phyloP scores from a whole-genome alignment of 2,113 vertebrate genomes.

The Mobula birostris region DNA sequence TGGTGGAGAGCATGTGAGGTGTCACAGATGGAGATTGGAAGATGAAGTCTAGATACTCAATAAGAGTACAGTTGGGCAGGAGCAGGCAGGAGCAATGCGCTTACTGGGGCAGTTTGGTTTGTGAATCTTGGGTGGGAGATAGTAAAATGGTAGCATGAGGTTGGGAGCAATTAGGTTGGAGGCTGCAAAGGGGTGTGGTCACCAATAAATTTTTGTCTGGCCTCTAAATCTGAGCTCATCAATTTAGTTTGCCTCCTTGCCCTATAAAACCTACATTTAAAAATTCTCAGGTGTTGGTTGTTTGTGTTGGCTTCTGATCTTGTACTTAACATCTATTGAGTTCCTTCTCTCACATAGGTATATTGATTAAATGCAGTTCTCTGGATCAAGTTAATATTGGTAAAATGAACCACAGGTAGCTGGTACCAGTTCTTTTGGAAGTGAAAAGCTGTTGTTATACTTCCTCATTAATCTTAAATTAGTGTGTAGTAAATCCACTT shows the following conservation, averaged over 20 bases:
- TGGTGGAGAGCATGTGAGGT: no score
- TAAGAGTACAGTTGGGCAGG: no score
- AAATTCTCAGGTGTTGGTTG: neutral
- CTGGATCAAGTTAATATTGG: neutral
- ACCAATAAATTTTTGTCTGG: neutral
- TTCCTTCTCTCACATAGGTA: neutral
- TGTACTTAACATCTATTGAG: neutral
- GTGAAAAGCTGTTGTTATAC: neutral
- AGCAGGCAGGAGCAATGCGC: no score
- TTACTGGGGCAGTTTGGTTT: no score
- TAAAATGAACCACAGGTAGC: neutral
- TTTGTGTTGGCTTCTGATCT: neutral
- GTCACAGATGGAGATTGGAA: no score
- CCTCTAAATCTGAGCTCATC: neutral
- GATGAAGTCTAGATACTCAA: no score
- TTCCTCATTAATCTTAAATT: neutral
- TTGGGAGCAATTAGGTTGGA: no score
- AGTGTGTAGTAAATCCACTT: neutral
- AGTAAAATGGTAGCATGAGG: no score
- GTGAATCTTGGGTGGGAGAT: no score
- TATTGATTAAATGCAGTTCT: neutral
- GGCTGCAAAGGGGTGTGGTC: no score
- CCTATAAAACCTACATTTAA: neutral
- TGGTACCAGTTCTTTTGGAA: neutral
- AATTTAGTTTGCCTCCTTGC: neutral